phyloP scores from a whole-genome alignment of 2,888 invertebrate genomes.

The Morpho deidamia region DNA sequence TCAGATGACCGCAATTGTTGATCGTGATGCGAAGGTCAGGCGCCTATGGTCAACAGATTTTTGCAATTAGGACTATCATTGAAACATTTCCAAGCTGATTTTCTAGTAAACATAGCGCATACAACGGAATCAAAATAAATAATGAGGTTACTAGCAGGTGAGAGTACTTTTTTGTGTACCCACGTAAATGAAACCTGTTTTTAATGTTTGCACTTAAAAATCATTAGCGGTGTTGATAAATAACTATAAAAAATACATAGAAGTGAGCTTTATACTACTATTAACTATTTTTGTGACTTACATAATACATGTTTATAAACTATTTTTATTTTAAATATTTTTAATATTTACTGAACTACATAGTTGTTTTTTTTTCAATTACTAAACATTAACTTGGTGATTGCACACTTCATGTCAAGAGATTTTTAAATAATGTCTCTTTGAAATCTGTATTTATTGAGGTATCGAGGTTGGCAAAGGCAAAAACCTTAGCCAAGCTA shows the following conservation, averaged over 20 bases:
- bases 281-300: no score
- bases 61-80: slow-evolving; percentile 27
- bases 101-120: slow-evolving; percentile 18
- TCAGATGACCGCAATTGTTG: slow-evolving; percentile 57
- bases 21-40: slow-evolving; percentile 44
- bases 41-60: slow-evolving; percentile 40
- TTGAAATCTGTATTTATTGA: no score
- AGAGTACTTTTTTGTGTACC: slow-evolving; percentile 31
- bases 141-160: slow-evolving; percentile 45
- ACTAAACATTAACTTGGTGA: no score
- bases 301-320: no score
- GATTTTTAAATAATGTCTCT: no score
- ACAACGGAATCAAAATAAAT: slow-evolving; percentile 35
- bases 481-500: no score
- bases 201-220: slow-evolving; percentile 15
- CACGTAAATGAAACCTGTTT: slow-evolving; percentile 27
- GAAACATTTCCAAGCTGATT: slow-evolving; percentile 25
- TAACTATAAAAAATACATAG: neutral
- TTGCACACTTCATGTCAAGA: no score
- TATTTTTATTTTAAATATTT: no score
- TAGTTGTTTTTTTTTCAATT: no score
- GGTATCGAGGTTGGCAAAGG: no score
- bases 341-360: no score
- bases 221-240: slow-evolving; percentile 9
- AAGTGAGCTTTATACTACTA: no score